Base-by-base conservation (phyloP, 2,113 vertebrate species). In the Myotis davidii region DNA sequence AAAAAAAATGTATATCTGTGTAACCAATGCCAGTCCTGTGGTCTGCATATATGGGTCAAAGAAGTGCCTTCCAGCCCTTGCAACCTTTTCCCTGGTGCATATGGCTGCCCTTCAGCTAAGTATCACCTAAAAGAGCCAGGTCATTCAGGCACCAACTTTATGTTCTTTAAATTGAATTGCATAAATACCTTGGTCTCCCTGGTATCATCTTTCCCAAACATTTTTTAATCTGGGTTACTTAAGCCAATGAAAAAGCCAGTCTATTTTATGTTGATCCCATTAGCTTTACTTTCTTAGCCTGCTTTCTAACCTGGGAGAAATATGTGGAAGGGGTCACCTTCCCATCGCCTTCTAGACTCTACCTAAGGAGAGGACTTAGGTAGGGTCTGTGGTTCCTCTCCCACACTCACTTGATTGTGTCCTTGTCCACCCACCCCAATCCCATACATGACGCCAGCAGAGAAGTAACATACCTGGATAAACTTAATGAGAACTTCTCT, bases 201-300 rank as follows among this genome's bases (percentile, higher is more conserved):
- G 34, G 7, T 83, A 61, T 89, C 70, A 85, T 81, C 84, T 93
- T 95, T 82, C 42, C 61, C 69, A 89, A 83, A 42, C 42, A 67
- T 81, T 95, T 94, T 88, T 93, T 73, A 67, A 95, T 45, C 29
- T 73, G 32, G 5, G 83, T 45, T 42, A 78, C 50, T 89, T 61
- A 90, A 54, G 48, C 69, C 70, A 87, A 89, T 61, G 54, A 69
- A 76, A 91, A 56, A 76, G 34, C 64, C 61, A 67, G 88, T 89
- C 54, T 89, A 42, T 74, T 96, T 87, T 90, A 72, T 61, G 34
- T 83, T 94, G 84, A 92, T 91, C 87, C 29, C 34, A 90, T 95
- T 82, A 93, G 34, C 79, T 84, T 93, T 61, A 52, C 25, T 79
- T 86, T 89, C 85, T 86, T 83, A 88, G 89, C 20, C 61, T 88